Conservation (phyloP, 2,888 invertebrate genomes). For the Plebejus argus region DNA sequence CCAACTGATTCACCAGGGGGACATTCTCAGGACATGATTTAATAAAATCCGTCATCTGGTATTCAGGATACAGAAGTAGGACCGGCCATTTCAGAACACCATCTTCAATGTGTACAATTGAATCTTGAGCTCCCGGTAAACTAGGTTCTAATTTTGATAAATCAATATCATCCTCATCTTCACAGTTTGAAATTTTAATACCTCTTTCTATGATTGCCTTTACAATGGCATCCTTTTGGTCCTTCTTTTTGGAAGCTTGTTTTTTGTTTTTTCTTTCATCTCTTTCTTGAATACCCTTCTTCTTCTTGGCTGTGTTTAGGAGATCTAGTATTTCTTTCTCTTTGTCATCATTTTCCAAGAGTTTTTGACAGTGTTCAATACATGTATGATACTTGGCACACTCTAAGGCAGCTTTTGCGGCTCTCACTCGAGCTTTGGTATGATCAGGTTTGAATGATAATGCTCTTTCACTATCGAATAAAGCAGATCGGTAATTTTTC, state of each 20-base stretch:
- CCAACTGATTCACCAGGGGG: conserved; percentile 70
- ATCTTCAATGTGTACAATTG: conserved; percentile 83
- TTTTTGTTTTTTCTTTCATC: conserved; percentile 78
- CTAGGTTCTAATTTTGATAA: conserved; percentile 82
- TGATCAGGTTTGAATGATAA: conserved; percentile 88
- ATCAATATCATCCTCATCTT: conserved; percentile 69
- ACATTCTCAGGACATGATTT: conserved; percentile 89
- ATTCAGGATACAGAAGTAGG: conserved; percentile 93
- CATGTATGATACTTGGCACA: conserved; percentile 86
- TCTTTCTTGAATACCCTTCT: conserved; percentile 72
- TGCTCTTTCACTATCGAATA: conserved; percentile 90
- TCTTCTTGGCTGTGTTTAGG: conserved; percentile 69
- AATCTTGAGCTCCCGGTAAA: conserved; percentile 83
- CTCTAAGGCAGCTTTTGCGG: conserved; percentile 87
- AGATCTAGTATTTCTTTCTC: conserved; percentile 72
- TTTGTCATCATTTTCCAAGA: conserved; percentile 79
- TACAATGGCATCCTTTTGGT: conserved; percentile 64
- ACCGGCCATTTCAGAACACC: conserved; percentile 91
- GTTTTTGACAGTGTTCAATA: conserved; percentile 85
- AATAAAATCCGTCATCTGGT: conserved; percentile 92
- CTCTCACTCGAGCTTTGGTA: conserved; percentile 87
- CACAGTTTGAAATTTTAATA: conserved; percentile 79
- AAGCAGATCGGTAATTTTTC: conserved; percentile 89
- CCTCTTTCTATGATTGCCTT: conserved; percentile 70
- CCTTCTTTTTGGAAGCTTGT: conserved; percentile 62